Evolutionary conservation across 2,888 invertebrate genomes (phyloP).

Genomic region (Dromius quadrimaculatus): DNA sequence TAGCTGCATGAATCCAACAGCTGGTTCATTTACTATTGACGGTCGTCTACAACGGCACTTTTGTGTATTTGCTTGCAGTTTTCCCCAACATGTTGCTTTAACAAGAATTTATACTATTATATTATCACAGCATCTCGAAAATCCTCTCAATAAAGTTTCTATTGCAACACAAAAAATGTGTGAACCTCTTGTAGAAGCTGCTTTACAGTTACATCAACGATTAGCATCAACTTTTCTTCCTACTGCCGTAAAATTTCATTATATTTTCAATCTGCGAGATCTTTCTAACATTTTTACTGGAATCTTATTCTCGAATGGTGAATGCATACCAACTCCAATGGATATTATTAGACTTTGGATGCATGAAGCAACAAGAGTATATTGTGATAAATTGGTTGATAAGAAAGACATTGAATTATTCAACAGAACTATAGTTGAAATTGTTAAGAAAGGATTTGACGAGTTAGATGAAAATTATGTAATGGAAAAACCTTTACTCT

Average conservation of each 20-base stretch:
- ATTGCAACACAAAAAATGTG: slow-evolving; percentile 71
- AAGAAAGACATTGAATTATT: slow-evolving; percentile 80
- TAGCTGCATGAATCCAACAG: slow-evolving; percentile 96
- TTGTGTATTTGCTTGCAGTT: slow-evolving; percentile 89
- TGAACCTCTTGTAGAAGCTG: slow-evolving; percentile 76
- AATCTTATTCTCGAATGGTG: slow-evolving; percentile 84
- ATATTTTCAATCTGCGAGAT: slow-evolving; percentile 92
- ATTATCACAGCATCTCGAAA: slow-evolving; percentile 79
- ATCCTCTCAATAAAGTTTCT: slow-evolving; percentile 77
- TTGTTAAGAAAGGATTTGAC: slow-evolving; percentile 82
- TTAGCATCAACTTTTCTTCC: slow-evolving; percentile 85
- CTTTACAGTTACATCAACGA: slow-evolving; percentile 82
- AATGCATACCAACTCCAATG: slow-evolving; percentile 76
- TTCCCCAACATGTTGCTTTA: slow-evolving; percentile 85
- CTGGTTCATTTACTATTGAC: slow-evolving; percentile 95
- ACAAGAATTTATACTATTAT: slow-evolving; percentile 88
- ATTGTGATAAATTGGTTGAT: slow-evolving; percentile 91
- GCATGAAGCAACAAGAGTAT: slow-evolving; percentile 92
- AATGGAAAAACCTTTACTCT: slow-evolving; percentile 83
- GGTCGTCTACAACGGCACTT: slow-evolving; percentile 90
- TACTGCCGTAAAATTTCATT: slow-evolving; percentile 95
- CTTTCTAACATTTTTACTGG: slow-evolving; percentile 95
- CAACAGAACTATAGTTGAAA: slow-evolving; percentile 78
- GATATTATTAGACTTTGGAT: slow-evolving; percentile 87
- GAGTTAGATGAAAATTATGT: slow-evolving; percentile 80